Conservation (phyloP, 2,888 invertebrate genomes). For the Eupsilia transversa region DNA sequence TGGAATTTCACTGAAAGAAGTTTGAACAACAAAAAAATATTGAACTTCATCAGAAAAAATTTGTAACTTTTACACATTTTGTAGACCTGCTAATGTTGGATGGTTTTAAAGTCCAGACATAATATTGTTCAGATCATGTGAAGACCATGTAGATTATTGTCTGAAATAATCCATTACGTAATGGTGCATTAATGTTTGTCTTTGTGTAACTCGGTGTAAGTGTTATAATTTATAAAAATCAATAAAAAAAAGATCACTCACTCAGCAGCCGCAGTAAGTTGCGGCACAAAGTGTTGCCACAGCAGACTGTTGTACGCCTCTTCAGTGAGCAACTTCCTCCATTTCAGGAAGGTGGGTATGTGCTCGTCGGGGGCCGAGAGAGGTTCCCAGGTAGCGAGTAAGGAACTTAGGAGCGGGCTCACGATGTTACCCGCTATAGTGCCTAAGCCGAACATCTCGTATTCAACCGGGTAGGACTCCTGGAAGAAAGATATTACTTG, state of each 20-base stretch:
- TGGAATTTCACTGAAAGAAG: too few species aligned
- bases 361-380: conserved; percentile 92
- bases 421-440: conserved; percentile 96
- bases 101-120: too few species aligned
- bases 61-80: too few species aligned
- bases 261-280: conserved; percentile 93
- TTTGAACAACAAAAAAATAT: too few species aligned
- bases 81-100: not conserved
- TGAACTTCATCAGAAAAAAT: too few species aligned
- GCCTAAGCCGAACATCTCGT: conserved; percentile 95
- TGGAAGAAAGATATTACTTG: conserved; percentile 53
- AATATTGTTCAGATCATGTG: too few species aligned
- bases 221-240: too few species aligned
- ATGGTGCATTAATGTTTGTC: too few species aligned
- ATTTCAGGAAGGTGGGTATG: conserved; percentile 92
- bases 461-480: conserved; percentile 90
- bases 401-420: conserved; percentile 94
- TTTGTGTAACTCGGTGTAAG: too few species aligned
- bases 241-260: conserved; percentile 79
- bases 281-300: conserved; percentile 98
- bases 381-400: conserved; percentile 95
- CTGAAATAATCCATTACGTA: too few species aligned
- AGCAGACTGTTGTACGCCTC: conserved; percentile 95
- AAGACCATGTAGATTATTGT: too few species aligned
- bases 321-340: conserved; percentile 92